These are phyloP conservation scores for Nasonia vitripennis DNA, from an alignment of 1,140 invertebrate genomes.

Conservation along the genomic window DNA sequence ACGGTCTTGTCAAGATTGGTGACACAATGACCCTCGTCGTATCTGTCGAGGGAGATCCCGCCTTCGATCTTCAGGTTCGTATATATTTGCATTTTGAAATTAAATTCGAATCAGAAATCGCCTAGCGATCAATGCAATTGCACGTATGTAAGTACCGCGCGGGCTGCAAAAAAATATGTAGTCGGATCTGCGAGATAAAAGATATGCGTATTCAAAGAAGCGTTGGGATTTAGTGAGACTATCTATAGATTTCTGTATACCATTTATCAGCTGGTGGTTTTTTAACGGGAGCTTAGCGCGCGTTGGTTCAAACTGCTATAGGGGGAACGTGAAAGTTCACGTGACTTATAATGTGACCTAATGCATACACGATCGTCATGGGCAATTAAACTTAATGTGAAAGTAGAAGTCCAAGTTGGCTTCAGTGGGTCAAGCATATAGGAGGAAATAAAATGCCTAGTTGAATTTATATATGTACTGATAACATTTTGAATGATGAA, in stretches of 20 bases:
- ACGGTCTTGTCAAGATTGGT: constrained; percentile 88
- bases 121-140: background rate
- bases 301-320: background rate
- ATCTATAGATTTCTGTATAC: too few species aligned
- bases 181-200: too few species aligned
- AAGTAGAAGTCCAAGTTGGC: too few species aligned
- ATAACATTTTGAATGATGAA: too few species aligned
- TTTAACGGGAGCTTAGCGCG: constrained; percentile 24
- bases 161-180: too few species aligned
- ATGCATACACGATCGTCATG: background rate
- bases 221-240: too few species aligned
- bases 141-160: background rate
- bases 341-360: constrained; percentile 5
- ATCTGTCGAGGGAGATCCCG: constrained; percentile 86
- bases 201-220: too few species aligned
- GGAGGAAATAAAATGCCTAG: too few species aligned
- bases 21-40: constrained; percentile 89
- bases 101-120: background rate
- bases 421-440: too few species aligned
- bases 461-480: too few species aligned
- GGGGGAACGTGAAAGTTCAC: constrained; percentile 4
- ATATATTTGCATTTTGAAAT: background rate
- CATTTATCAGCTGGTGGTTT: background rate
- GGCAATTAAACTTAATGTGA: too few species aligned
- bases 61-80: constrained; percentile 82